phyloP scores from a whole-genome alignment of 1,140 invertebrate genomes.

The Chrysomallon squamiferum region DNA sequence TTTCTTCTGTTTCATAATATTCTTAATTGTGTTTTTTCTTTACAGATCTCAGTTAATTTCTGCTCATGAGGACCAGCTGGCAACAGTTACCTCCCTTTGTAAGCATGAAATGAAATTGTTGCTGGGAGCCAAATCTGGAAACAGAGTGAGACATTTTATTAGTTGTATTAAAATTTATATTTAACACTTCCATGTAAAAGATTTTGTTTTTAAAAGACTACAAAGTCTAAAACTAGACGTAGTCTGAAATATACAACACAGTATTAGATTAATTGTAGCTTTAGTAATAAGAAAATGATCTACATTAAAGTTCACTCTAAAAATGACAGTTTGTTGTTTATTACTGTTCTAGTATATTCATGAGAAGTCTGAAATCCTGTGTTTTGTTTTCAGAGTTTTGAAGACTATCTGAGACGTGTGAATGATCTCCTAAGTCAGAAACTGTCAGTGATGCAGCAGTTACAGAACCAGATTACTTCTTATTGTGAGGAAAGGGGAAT shows the following conservation, averaged over 20 bases:
- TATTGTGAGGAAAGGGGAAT: constrained; percentile 9
- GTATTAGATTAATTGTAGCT: no score
- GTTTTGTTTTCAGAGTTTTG: constrained; percentile 43
- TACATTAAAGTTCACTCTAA: no score
- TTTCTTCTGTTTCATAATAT: no score
- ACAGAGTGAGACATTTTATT: constrained; percentile 31
- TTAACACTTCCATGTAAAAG: no score
- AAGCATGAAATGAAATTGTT: constrained; percentile 60
- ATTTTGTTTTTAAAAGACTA: no score
- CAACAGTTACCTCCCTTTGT: constrained; percentile 55
- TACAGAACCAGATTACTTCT: constrained; percentile 45
- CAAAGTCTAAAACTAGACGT: no score
- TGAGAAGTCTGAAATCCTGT: no score
- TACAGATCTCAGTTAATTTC: constrained; percentile 45
- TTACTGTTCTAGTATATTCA: no score
- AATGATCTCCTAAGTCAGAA: constrained; percentile 47
- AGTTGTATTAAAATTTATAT: neutral
- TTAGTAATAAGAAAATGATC: no score
- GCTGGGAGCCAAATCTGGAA: constrained; percentile 46
- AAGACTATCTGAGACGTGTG: constrained; percentile 48
- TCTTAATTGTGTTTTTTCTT: no score
- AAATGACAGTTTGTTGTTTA: no score
- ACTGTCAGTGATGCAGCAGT: constrained; percentile 42
- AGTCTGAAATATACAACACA: no score
- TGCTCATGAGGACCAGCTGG: constrained; percentile 58